Evolutionary conservation across 2,888 invertebrate genomes (phyloP).

Genomic region (Liodrosophila aerea): DNA sequence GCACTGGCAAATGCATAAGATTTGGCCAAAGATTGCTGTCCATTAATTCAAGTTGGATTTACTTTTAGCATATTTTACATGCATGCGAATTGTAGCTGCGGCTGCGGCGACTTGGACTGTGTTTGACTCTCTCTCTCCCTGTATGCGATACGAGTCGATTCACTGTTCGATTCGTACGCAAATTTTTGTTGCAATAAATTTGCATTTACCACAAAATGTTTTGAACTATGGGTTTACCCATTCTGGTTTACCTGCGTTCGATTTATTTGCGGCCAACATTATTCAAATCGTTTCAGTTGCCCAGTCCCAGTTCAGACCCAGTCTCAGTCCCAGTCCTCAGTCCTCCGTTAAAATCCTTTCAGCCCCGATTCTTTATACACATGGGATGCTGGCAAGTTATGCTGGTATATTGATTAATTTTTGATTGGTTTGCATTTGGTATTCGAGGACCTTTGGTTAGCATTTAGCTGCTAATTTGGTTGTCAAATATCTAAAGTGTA

Average conservation of each 20-base stretch:
- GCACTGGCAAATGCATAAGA: slow-evolving; percentile 75
- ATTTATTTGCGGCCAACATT: slow-evolving; percentile 68
- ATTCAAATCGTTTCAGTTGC: slow-evolving; percentile 58
- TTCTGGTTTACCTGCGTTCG: slow-evolving; percentile 53
- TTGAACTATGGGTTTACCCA: slow-evolving; percentile 64
- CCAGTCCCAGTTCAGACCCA: not conserved
- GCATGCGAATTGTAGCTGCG: slow-evolving; percentile 61
- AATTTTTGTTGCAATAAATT: slow-evolving; percentile 70
- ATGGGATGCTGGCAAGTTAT: slow-evolving; percentile 35
- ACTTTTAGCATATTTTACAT: slow-evolving; percentile 78
- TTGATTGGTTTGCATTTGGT: slow-evolving; percentile 58
- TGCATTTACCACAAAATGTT: slow-evolving; percentile 76
- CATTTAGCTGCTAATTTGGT: slow-evolving; percentile 61
- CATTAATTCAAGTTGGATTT: slow-evolving; percentile 78
- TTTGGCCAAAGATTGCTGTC: slow-evolving; percentile 77
- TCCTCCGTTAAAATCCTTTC: not conserved
- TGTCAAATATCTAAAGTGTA: not conserved
- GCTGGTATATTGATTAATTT: slow-evolving; percentile 64
- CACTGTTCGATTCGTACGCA: slow-evolving; percentile 65
- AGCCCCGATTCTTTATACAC: too few species aligned
- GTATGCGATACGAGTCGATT: slow-evolving; percentile 31
- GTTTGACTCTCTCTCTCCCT: slow-evolving; percentile 2
- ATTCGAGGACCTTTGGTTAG: slow-evolving; percentile 41
- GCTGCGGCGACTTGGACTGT: slow-evolving; percentile 14
- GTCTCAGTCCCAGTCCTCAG: not conserved